phyloP scores from a whole-genome alignment of 2,888 invertebrate species.

The Pseudococcus longispinus region DNA sequence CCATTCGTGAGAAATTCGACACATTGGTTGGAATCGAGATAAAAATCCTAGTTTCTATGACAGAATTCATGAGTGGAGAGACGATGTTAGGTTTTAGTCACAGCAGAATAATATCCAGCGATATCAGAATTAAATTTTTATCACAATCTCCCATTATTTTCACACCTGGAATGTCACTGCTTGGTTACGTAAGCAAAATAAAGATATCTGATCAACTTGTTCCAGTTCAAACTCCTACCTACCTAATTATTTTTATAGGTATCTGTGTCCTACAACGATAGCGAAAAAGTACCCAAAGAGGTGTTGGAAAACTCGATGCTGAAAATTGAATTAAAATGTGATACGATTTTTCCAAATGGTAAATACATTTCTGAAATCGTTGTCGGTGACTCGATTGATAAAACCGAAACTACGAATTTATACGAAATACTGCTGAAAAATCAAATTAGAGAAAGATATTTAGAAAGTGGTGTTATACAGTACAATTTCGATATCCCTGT shows the following conservation, averaged over 20 bases:
- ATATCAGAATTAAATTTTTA: conserved; percentile 64
- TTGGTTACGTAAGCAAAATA: conserved; percentile 64
- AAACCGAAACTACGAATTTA: neutral
- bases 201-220: neutral
- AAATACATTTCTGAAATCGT: conserved; percentile 59
- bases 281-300: conserved; percentile 61
- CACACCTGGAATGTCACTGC: conserved; percentile 66
- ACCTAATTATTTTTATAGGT: conserved; percentile 59
- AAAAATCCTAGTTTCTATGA: conserved; percentile 62
- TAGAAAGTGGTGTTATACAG: conserved; percentile 60
- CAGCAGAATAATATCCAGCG: conserved; percentile 65
- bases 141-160: conserved; percentile 66
- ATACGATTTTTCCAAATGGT: conserved; percentile 50
- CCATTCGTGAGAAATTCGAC: conserved; percentile 54
- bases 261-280: conserved; percentile 62
- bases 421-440: conserved; percentile 52
- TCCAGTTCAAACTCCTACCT: neutral
- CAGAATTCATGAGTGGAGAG: conserved; percentile 63
- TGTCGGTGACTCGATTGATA: conserved; percentile 18
- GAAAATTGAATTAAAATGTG: conserved; percentile 60
- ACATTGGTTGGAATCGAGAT: conserved; percentile 61
- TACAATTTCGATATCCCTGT: conserved; percentile 61
- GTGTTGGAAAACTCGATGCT: conserved; percentile 60
- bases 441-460: conserved; percentile 59
- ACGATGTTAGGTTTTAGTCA: conserved; percentile 64